A percentile compares a stretch with the other conserved stretches of the same genome.
phyloP scores from a whole-genome alignment of 2,888 invertebrate species.

The Oasisia sp. region DNA sequence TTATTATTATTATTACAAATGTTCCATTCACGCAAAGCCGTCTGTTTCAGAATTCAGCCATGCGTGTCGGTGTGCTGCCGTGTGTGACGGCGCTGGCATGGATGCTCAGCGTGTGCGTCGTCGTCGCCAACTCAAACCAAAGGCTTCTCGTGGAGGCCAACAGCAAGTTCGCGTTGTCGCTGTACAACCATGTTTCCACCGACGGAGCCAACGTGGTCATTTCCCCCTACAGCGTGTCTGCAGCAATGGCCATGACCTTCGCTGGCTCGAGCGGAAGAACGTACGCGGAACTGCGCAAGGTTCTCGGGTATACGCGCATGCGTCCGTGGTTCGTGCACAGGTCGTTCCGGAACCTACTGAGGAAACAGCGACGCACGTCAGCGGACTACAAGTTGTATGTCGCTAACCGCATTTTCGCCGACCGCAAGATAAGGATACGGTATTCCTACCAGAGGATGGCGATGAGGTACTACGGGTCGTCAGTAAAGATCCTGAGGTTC shows the following conservation, averaged over 20 bases:
- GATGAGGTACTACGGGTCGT: neutral
- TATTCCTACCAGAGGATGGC: neutral
- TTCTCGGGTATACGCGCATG: neutral
- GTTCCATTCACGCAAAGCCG: neutral
- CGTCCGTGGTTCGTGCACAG: neutral
- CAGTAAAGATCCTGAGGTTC: slow-evolving; percentile 38
- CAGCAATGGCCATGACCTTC: neutral
- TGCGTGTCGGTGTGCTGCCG: neutral
- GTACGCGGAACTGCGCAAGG: neutral
- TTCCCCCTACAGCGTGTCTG: neutral
- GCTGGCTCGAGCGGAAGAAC: neutral
- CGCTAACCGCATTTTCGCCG: neutral
- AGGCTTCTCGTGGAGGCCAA: neutral
- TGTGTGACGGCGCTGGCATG: neutral
- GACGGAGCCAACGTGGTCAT: neutral
- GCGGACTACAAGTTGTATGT: neutral
- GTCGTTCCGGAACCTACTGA: neutral
- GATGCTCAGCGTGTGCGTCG: neutral
- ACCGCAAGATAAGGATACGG: neutral
- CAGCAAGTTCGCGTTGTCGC: neutral
- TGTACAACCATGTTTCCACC: neutral
- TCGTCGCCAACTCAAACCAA: neutral
- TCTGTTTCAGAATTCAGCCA: slow-evolving; percentile 6
- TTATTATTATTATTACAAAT: neutral
- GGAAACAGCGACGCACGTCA: neutral